A percentile compares a stretch with the other conserved stretches of the same genome.
Conservation (phyloP, 2,113 vertebrate species). For the Notothenia rossii region DNA sequence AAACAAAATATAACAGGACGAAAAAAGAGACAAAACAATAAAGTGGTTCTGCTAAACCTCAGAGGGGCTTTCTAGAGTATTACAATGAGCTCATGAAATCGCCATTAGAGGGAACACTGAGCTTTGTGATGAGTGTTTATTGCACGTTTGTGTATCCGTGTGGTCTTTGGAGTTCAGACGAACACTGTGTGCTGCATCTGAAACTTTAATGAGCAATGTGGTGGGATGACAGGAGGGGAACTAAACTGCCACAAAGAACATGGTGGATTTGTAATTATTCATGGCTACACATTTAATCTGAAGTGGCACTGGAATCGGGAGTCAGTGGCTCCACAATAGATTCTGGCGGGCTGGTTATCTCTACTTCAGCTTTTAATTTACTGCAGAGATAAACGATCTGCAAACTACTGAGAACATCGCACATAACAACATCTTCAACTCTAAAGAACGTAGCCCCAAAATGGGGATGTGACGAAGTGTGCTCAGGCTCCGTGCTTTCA, state of each 20-base stretch:
- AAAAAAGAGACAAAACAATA: slow-evolving; percentile 20
- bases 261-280: slow-evolving; percentile 71
- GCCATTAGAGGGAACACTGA: slow-evolving; percentile 26
- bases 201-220: slow-evolving; percentile 69
- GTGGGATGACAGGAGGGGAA: slow-evolving; percentile 38
- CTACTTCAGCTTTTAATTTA: slow-evolving; percentile 10
- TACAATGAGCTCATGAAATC: slow-evolving; percentile 47
- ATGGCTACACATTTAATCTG: slow-evolving; percentile 66
- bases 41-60: slow-evolving; percentile 19
- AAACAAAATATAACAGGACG: slow-evolving; percentile 12
- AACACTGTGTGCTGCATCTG: slow-evolving; percentile 39
- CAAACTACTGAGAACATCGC: slow-evolving; percentile 10
- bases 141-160: slow-evolving; percentile 30
- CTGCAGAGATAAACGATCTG: slow-evolving; percentile 8
- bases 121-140: slow-evolving; percentile 44
- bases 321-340: slow-evolving; percentile 5
- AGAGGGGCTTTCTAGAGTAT: slow-evolving; percentile 11
- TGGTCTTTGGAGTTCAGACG: slow-evolving; percentile 39
- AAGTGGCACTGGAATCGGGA: slow-evolving; percentile 48
- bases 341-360: slow-evolving; percentile 10
- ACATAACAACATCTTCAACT: neutral
- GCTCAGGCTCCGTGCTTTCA: slow-evolving; percentile 14
- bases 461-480: neutral
- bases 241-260: slow-evolving; percentile 52
- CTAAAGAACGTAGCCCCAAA: neutral